phyloP scores from a whole-genome alignment of 2,113 vertebrate genomes.

The Turdus rufiventris region DNA sequence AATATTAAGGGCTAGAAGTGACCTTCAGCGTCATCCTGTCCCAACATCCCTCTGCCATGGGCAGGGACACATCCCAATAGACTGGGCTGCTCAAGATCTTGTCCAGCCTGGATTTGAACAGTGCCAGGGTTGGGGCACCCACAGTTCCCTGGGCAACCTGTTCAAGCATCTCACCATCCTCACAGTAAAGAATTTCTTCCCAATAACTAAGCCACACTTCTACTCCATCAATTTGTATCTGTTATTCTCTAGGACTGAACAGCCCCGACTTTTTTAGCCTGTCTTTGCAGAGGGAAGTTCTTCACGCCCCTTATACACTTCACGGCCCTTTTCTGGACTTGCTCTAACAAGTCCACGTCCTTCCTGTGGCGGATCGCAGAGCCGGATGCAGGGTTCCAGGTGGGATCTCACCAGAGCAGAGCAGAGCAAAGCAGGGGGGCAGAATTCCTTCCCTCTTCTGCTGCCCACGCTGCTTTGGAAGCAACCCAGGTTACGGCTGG shows the following conservation, averaged over 20 bases:
- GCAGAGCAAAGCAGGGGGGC: background rate
- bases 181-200: background rate
- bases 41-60: too few species aligned
- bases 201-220: background rate
- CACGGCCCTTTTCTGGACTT: background rate
- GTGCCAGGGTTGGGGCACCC: background rate
- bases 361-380: background rate
- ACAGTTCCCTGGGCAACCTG: background rate
- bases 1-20: background rate
- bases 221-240: background rate
- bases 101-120: background rate
- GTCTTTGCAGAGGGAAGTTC: background rate
- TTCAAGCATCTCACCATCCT: background rate
- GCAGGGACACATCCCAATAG: background rate
- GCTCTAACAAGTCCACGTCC: background rate
- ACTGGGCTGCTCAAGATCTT: background rate
- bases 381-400: fast-evolving
- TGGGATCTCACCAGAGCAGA: background rate
- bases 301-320: background rate
- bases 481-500: background rate
- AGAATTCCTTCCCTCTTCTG: background rate
- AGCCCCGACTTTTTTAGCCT: background rate
- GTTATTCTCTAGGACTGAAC: background rate
- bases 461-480: background rate
- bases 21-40: background rate